phyloP scores from a whole-genome alignment of 2,113 vertebrate genomes.

The Labrus mixtus region DNA sequence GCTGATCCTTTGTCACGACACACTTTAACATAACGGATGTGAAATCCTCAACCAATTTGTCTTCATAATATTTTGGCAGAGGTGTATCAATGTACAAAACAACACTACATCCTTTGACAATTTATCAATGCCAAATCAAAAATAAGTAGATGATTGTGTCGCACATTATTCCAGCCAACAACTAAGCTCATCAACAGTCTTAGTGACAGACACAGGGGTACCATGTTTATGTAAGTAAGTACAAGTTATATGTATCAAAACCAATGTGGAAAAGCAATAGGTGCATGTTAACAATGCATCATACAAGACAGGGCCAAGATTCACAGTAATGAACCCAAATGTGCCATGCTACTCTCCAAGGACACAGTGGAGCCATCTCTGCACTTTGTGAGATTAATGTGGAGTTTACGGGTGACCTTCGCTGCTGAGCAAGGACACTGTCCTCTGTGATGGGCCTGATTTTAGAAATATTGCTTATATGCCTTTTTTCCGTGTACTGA shows the following conservation, averaged over 20 bases:
- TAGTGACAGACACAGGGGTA: not conserved
- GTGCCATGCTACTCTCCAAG: conserved; percentile 41
- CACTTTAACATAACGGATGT: not conserved
- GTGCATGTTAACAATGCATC: conserved; percentile 47
- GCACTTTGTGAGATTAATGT: conserved; percentile 75
- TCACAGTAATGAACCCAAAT: conserved; percentile 64
- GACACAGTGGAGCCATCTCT: conserved; percentile 48
- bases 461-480: conserved; percentile 43
- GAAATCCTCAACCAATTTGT: not conserved
- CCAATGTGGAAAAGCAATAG: conserved; percentile 24
- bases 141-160: not conserved
- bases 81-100: not conserved
- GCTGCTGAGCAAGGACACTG: conserved; percentile 47
- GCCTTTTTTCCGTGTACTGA: conserved; percentile 3
- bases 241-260: conserved; percentile 20
- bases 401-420: conserved; percentile 68
- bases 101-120: not conserved
- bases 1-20: not conserved
- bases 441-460: conserved; percentile 38
- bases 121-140: not conserved
- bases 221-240: conserved; percentile 34
- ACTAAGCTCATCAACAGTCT: not conserved
- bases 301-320: conserved; percentile 42
- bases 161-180: not conserved
- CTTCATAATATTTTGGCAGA: not conserved